These are phyloP conservation scores for Corella eumyota DNA, from an alignment of 23 tunicate genomes.

Conservation along the genomic window DNA sequence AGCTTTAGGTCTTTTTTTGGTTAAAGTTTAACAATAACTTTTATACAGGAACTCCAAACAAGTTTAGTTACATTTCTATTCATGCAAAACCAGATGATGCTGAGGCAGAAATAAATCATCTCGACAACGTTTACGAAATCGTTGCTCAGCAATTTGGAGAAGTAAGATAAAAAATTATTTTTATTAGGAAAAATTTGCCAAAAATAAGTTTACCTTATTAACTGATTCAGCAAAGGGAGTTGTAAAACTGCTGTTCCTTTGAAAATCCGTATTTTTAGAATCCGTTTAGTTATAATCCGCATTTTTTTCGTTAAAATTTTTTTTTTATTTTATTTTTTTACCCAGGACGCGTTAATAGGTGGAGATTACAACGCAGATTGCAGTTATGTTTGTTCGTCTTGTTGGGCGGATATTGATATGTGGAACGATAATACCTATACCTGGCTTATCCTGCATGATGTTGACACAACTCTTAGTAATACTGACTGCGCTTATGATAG, in stretches of 20 bases:
- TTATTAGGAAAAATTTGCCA: no score
- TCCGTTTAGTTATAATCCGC: no score
- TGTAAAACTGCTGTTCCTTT: no score
- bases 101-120: slow-evolving; percentile 47
- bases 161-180: slow-evolving; percentile 4
- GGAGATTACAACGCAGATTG: slow-evolving; percentile 98
- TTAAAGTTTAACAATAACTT: no score
- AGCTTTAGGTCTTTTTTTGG: slow-evolving; percentile 1
- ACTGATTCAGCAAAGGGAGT: no score
- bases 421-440: slow-evolving; percentile 36
- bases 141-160: slow-evolving; percentile 14
- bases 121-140: slow-evolving; percentile 55
- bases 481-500: slow-evolving; percentile 95
- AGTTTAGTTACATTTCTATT: slow-evolving; percentile 38
- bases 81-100: slow-evolving; percentile 94
- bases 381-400: slow-evolving; percentile 55
- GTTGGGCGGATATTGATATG: slow-evolving; percentile 48
- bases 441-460: slow-evolving; percentile 56
- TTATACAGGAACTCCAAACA: slow-evolving; percentile 3
- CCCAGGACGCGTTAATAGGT: slow-evolving; percentile 70
- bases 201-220: no score
- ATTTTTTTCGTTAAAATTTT: no score
- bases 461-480: slow-evolving; percentile 66
- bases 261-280: no score
- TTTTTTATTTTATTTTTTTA: no score